Conservation (phyloP, 2,113 vertebrate species). For the Hassar affinis region DNA sequence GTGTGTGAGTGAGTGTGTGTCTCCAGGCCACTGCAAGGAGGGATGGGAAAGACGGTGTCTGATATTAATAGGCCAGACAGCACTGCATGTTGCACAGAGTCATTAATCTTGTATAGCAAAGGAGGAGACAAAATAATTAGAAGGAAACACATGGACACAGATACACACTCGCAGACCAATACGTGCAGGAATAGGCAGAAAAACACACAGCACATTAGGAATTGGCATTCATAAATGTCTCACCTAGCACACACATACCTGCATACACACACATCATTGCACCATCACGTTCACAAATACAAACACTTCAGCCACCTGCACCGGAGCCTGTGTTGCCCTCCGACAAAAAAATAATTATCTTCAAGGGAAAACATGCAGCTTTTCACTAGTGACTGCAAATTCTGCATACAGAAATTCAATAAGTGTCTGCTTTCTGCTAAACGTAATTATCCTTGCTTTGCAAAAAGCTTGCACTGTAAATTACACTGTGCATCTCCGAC, state of each 20-base stretch:
- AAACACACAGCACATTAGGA: slow-evolving; percentile 25
- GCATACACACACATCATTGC: slow-evolving; percentile 28
- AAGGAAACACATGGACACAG: slow-evolving; percentile 57
- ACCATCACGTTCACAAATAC: slow-evolving; percentile 30
- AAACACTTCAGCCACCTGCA: slow-evolving; percentile 12
- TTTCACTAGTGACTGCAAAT: slow-evolving; percentile 33
- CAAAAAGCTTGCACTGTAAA: slow-evolving; percentile 54
- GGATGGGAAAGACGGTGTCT: slow-evolving; percentile 43
- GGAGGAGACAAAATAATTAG: slow-evolving; percentile 65
- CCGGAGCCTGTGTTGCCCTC: neutral
- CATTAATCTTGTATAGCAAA: slow-evolving; percentile 68
- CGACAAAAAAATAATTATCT: neutral
- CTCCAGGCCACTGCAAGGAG: neutral
- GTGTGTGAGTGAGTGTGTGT: neutral
- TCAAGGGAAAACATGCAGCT: slow-evolving; percentile 16
- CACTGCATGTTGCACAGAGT: slow-evolving; percentile 54
- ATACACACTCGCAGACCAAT: slow-evolving; percentile 4
- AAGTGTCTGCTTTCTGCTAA: slow-evolving; percentile 43
- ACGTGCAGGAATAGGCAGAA: slow-evolving; percentile 8
- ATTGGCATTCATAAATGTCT: neutral
- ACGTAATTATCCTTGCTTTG: slow-evolving; percentile 61
- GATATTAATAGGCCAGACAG: slow-evolving; percentile 64
- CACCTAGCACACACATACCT: neutral
- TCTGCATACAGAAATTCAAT: slow-evolving; percentile 52
- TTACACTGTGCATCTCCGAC: slow-evolving; percentile 55